Base-by-base conservation (phyloP, 64 coral and sea anemone genomes). In the Acropora yongei region DNA sequence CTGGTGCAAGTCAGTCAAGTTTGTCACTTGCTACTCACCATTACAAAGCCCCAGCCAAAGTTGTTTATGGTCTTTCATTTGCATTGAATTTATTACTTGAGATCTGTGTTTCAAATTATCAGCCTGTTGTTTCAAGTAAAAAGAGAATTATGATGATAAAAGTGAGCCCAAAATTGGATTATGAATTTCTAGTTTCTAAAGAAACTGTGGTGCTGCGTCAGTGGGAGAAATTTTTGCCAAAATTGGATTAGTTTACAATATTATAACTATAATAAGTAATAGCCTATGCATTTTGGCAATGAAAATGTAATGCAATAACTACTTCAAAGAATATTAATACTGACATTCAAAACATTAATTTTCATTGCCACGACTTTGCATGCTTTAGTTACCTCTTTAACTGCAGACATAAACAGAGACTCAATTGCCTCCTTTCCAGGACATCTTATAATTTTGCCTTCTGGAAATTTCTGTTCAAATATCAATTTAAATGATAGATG, bases 301-400 rank as follows among this genome's bases (percentile, higher is more conserved):
- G n/a, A n/a, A n/a, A n/a, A n/a, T n/a, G n/a, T n/a, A n/a, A n/a
- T n/a, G n/a, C n/a, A n/a, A n/a, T n/a, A n/a, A n/a, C n/a, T n/a
- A n/a, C n/a, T n/a, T n/a, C n/a, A n/a, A 39, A 55, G 43, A 10
- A 41, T 30, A 6, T 17, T 6, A 20, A 57, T 11, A 18, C 6
- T 55, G 60, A 63, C 8, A 63, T 2, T 63, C 60, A 61, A 9
- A 9, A 61, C 58, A 63, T 11, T 63, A 13, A 13, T 2, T 14
- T 63, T 13, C 60, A 63, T 63, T 63, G 51, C 51, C 6, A 10
- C 51, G 6, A 10, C 51, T n/a, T n/a, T n/a, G n/a, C n/a, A n/a
- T n/a, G n/a, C n/a, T n/a, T n/a, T n/a, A n/a, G n/a, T n/a, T 88
- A 99, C 97, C 97, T 99, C 97, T 83, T 99, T 99, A 46, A 99